Percentiles rank a stretch among this genome's conserved stretches.
phyloP scores from a whole-genome alignment of 2,888 invertebrate genomes.

The Volucella zonaria region DNA sequence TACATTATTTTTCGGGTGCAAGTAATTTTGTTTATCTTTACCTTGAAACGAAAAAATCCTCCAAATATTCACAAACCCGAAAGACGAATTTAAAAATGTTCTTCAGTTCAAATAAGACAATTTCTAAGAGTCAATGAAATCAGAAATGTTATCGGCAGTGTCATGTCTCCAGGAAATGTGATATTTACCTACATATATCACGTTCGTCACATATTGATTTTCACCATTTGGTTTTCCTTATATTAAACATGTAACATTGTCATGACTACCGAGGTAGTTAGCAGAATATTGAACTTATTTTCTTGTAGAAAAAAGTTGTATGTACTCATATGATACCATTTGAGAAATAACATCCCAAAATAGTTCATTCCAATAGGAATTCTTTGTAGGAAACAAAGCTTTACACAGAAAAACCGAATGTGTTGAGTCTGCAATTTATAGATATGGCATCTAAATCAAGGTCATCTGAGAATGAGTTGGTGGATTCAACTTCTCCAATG shows the following conservation, averaged over 20 bases:
- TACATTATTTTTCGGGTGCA: constrained; percentile 5
- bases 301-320: no score
- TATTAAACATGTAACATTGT: constrained; percentile 18
- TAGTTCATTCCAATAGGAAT: no score
- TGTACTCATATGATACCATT: no score
- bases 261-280: constrained; percentile 4
- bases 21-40: constrained; percentile 36
- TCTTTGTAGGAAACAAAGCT: no score
- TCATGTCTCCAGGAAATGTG: constrained; percentile 1
- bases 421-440: no score
- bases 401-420: no score
- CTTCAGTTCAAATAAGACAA: constrained; percentile 31
- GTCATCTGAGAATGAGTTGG: no score
- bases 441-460: no score
- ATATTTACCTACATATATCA: constrained; percentile 30
- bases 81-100: constrained; percentile 29
- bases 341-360: no score
- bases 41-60: constrained; percentile 11
- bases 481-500: no score
- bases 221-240: constrained; percentile 30
- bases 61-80: constrained; percentile 29
- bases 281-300: neutral
- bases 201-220: constrained; percentile 54
- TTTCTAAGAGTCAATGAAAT: constrained; percentile 36
- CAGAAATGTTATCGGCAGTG: constrained; percentile 27